Conservation (phyloP, 2,113 vertebrate species). For the Brachyistius frenatus region DNA sequence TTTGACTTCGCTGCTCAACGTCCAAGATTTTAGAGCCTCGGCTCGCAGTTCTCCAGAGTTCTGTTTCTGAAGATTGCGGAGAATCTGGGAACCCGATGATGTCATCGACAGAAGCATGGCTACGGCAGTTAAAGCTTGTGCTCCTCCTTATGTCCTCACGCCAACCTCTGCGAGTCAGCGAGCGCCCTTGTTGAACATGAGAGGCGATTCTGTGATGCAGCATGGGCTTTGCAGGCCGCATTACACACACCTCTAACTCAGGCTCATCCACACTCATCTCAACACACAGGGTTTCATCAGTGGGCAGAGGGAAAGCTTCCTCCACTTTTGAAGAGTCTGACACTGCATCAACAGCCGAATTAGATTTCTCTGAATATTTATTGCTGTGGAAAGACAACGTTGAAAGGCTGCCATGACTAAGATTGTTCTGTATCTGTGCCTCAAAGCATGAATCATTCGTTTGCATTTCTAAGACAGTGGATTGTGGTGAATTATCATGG, state of each 20-base stretch:
- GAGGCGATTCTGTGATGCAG: slow-evolving; percentile 68
- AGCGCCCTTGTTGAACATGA: slow-evolving; percentile 51
- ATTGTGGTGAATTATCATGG: slow-evolving; percentile 57
- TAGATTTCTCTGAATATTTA: slow-evolving; percentile 39
- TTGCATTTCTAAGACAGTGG: slow-evolving; percentile 51
- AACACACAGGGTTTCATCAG: slow-evolving; percentile 52
- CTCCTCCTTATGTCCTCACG: slow-evolving; percentile 44
- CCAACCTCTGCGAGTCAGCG: slow-evolving; percentile 18
- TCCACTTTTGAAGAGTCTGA: slow-evolving; percentile 38
- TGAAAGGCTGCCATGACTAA: slow-evolving; percentile 55
- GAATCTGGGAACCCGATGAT: slow-evolving; percentile 3
- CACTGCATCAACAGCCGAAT: slow-evolving; percentile 25
- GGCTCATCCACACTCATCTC: slow-evolving; percentile 87
- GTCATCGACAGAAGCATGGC: slow-evolving; percentile 24
- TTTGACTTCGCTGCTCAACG: slow-evolving; percentile 69
- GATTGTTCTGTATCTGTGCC: slow-evolving; percentile 44
- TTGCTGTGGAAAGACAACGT: slow-evolving; percentile 33
- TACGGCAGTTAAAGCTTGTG: slow-evolving; percentile 35
- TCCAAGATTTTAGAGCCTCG: slow-evolving; percentile 50
- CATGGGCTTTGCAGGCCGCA: slow-evolving; percentile 44
- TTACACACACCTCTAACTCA: slow-evolving; percentile 43
- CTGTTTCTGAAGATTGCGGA: slow-evolving; percentile 22
- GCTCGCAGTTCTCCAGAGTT: slow-evolving; percentile 35
- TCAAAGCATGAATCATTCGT: slow-evolving; percentile 52
- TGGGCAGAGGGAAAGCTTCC: slow-evolving; percentile 1